Evolutionary conservation across 2,797 vertebrate species (phyloP), one percentile per base, ranked within the genome.

Genomic region (Cyprinodon diabolis): DNA sequence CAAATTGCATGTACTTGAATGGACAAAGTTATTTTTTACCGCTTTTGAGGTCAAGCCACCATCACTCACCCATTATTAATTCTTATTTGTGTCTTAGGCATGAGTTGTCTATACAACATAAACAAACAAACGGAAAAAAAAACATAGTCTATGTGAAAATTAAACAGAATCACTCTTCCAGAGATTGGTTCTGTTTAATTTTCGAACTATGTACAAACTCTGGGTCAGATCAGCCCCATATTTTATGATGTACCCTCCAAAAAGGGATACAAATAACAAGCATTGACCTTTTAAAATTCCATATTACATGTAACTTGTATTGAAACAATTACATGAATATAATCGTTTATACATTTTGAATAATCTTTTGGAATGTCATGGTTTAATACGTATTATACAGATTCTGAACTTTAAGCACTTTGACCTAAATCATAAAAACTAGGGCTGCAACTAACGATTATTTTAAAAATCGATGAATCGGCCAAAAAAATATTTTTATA

Each of bases 1-100:
- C 85, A 89, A 84, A 91, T 84, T 85, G 49, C 74, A 72, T 47
- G 37, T 30, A 30, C 30, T 58, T 80, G 78, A 69, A 56, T 81
- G 72, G 66, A 63, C 70, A 56, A 67, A 71, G 30, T 63, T 79
- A 66, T 75, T n/a, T 19, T 67, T 66, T 68, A 9, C 30, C 48
- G 63, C 57, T 66, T 66, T 67, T 75, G 23, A 58, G 71, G 49
- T 65, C 43, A 71, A 35, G 71, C 43, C 25, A 4, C 19, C 25
- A 5, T 60, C 80, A 0, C 30, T 58, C 51, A 51, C 37, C 13
- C 35, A 47, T 71, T 52, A 30, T 12, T 40, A n/a, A 14, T 37
- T 51, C 47, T 56, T 54, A 25, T 62, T 40, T 12, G 6, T 4
- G 17, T 62, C 14, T 45, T 30, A 19, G 48, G n/a, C 69, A 6